A percentile compares a stretch with the other conserved stretches of the same genome.
phyloP scores from a whole-genome alignment of 1,140 invertebrate genomes.

The Wiebesia pumilae region DNA sequence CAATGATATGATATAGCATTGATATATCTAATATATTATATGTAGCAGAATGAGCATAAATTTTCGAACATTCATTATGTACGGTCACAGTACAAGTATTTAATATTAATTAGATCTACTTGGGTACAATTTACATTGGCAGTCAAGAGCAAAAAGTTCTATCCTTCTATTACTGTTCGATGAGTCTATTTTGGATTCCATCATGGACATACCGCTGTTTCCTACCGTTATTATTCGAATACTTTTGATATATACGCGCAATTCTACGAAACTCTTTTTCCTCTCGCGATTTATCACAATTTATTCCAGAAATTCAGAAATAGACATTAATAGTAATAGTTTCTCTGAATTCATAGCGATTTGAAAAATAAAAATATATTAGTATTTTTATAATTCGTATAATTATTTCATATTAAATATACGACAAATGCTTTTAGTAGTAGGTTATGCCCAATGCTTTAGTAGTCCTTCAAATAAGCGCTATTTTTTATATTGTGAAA shows the following conservation, averaged over 20 bases:
- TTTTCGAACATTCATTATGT: too few relatives aligned
- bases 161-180: constrained; percentile 47
- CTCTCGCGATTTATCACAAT: constrained; percentile 65
- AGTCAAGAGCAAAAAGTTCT: too few relatives aligned
- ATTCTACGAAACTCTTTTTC: constrained; percentile 57
- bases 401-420: background rate
- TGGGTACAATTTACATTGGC: too few relatives aligned
- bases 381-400: background rate
- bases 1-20: too few relatives aligned
- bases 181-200: constrained; percentile 42
- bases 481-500: too few relatives aligned
- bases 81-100: too few relatives aligned
- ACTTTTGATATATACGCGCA: constrained; percentile 34
- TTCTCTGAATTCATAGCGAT: constrained; percentile 26
- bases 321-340: constrained; percentile 48
- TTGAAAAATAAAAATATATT: background rate
- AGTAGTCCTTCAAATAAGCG: too few relatives aligned
- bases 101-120: too few relatives aligned
- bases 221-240: constrained; percentile 43
- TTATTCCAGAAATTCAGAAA: constrained; percentile 59
- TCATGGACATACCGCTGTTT: constrained; percentile 65
- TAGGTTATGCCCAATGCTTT: too few relatives aligned
- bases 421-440: too few relatives aligned
- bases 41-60: too few relatives aligned
- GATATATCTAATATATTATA: too few relatives aligned